Base-by-base conservation (phyloP, 2,113 vertebrate species). In the Rattus rattus region DNA sequence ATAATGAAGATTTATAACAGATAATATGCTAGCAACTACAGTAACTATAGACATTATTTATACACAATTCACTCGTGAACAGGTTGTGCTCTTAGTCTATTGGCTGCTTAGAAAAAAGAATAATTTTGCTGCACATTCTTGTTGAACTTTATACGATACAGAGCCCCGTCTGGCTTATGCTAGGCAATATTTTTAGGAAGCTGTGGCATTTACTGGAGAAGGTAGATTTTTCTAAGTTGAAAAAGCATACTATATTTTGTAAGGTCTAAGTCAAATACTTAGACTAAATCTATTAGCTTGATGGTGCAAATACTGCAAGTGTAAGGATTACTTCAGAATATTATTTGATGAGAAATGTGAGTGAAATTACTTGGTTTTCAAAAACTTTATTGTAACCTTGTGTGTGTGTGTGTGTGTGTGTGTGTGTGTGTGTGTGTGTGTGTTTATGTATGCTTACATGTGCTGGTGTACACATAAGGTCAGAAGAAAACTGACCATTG, bases 41-140 rank as follows among this genome's bases (percentile, higher is more conserved):
- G 90, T 85, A 97, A 97, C 79, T 97, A 92, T 97, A 97, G 92
- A 96, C 86, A 93, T 97, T 97, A 97, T 98, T 97, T 97, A 97
- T 75, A 56, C 77, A 84, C 49, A 96, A 96, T 97, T 98, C 94
- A 52, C 97, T 97, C 96, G 28, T 88, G 81, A 92, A 96, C 26
- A 63, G 80, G 65, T 77, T 95, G 89, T 47, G 43, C 33, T 93
- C 85, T 92, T 84, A 13, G 4, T 47, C 14, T 97, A 47, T 49
- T 89, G 33, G 26, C 59, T 59, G 22, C 33, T 86, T 17, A 96
- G 17, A n/a, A 83, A 79, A 83, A 93, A 75, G 20, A 94, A 49
- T 59, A 63, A 73, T 92, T 88, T 92, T 92, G 8, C 54, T 85
- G 4, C 19, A 86, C 63, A 72, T 19, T 75, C 92, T 47, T 92